Percentiles rank a stretch among this genome's conserved stretches.
Evolutionary conservation across 2,797 vertebrate genomes (phyloP).

Genomic region (Channa striata): DNA sequence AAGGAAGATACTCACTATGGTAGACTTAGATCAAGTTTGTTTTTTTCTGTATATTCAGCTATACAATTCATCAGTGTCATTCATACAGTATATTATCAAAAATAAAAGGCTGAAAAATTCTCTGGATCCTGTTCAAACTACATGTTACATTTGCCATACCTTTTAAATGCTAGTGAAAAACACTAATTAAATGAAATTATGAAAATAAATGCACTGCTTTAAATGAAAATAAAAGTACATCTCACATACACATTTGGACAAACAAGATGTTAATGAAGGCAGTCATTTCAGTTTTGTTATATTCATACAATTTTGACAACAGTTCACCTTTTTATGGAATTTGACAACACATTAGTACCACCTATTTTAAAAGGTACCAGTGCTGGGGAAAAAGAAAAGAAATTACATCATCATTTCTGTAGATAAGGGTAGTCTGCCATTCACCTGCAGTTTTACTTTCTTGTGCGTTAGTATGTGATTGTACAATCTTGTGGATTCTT

Average conservation of each 20-base stretch:
- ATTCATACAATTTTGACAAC: slow-evolving; percentile 23
- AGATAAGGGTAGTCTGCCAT: slow-evolving; percentile 23
- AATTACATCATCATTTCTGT: slow-evolving; percentile 24
- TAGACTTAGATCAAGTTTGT: slow-evolving; percentile 30
- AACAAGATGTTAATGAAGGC: background rate
- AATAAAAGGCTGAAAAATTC: slow-evolving; percentile 37
- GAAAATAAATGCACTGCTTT: slow-evolving; percentile 18
- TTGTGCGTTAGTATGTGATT: slow-evolving; percentile 65
- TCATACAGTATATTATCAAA: slow-evolving; percentile 47
- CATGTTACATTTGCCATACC: slow-evolving; percentile 5
- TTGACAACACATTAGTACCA: slow-evolving; percentile 15
- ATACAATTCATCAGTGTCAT: slow-evolving; percentile 26
- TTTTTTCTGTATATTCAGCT: slow-evolving; percentile 15
- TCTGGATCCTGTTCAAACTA: slow-evolving; percentile 19
- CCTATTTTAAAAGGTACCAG: slow-evolving; percentile 20
- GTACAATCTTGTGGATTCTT: slow-evolving; percentile 59
- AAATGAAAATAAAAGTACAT: slow-evolving; percentile 32
- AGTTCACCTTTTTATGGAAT: slow-evolving; percentile 34
- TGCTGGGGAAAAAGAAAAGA: slow-evolving; percentile 10
- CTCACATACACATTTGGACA: slow-evolving; percentile 13
- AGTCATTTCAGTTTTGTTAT: slow-evolving; percentile 19
- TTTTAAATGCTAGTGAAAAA: slow-evolving; percentile 18
- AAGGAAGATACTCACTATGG: slow-evolving; percentile 16
- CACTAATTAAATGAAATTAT: slow-evolving; percentile 18
- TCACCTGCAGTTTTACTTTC: slow-evolving; percentile 20